These are phyloP conservation scores for Engystomops pustulosus DNA, from an alignment of 2,113 vertebrate species.

Conservation along the genomic window DNA sequence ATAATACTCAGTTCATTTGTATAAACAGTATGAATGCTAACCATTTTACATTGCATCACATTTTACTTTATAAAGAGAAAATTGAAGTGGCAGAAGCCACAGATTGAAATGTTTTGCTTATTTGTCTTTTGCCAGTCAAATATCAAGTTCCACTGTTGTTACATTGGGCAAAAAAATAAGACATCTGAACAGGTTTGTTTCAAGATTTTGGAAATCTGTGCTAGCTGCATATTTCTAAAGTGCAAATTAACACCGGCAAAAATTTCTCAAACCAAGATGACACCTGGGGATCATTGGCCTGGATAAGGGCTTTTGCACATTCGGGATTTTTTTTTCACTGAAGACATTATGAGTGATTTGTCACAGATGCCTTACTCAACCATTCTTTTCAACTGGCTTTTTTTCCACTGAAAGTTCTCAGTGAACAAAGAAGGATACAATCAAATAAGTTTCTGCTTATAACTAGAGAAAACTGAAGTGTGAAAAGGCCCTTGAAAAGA, in stretches of 20 bases:
- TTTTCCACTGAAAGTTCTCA: no score
- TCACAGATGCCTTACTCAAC: no score
- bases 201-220: conserved; percentile 14
- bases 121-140: conserved; percentile 13
- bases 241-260: conserved; percentile 31
- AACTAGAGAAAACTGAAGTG: no score
- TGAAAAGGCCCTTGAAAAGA: no score
- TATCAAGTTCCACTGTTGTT: not conserved
- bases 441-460: no score
- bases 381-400: no score
- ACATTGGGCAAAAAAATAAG: conserved; percentile 8
- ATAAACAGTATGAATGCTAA: conserved; percentile 14
- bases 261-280: not conserved
- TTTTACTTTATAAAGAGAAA: not conserved
- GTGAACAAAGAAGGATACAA: no score
- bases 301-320: no score
- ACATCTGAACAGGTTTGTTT: conserved; percentile 26
- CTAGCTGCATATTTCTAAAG: conserved; percentile 15
- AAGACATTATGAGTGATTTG: no score
- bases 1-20: conserved; percentile 5
- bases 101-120: not conserved
- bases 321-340: no score
- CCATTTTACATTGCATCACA: not conserved
- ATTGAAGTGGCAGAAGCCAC: not conserved
- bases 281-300: conserved; percentile 7